Evolutionary conservation across 2,888 invertebrate genomes (phyloP).

Genomic region (Ariolimax columbianus): DNA sequence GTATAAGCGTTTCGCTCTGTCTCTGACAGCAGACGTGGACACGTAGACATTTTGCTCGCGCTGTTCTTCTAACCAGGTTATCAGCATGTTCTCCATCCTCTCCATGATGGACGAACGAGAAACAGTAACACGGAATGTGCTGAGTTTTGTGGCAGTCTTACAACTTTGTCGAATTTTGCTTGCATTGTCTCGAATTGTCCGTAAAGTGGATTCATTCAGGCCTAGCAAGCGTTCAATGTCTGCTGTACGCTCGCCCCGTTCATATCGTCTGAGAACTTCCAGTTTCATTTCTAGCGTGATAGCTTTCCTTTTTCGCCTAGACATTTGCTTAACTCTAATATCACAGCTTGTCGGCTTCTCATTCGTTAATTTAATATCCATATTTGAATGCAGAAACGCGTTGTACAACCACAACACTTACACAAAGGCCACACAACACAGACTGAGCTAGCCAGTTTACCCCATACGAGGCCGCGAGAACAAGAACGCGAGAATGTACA

Average conservation of each 20-base stretch:
- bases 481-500: no score
- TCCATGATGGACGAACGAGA: conserved; percentile 20
- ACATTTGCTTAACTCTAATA: neutral
- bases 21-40: neutral
- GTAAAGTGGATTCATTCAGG: conserved; percentile 20
- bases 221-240: conserved; percentile 10
- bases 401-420: neutral
- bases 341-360: neutral
- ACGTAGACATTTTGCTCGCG: neutral
- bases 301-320: neutral
- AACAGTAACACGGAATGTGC: neutral
- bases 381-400: neutral
- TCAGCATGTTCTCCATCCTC: conserved; percentile 16
- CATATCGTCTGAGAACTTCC: conserved; percentile 3
- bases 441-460: no score
- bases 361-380: neutral
- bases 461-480: no score
- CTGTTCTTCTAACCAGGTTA: conserved; percentile 27
- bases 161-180: neutral
- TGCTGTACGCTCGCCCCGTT: conserved; percentile 6
- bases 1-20: conserved; percentile 39
- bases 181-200: conserved; percentile 23
- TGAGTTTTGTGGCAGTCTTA: neutral
- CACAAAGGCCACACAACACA: no score
- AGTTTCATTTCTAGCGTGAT: conserved; percentile 13